Evolutionary conservation across 2,797 vertebrate species (phyloP).

Genomic region (Rhinoraja longicauda): DNA sequence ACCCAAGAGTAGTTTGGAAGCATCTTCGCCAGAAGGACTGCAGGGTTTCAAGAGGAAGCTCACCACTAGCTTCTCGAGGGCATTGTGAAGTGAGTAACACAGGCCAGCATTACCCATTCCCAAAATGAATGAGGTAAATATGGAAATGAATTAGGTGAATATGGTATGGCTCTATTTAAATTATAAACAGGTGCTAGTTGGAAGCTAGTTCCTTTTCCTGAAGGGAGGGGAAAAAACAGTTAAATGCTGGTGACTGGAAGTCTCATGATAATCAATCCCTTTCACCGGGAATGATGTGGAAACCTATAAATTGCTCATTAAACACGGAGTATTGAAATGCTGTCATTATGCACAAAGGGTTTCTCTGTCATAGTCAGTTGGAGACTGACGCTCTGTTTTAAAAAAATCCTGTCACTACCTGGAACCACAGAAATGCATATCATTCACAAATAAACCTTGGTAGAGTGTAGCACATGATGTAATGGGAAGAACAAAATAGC

Average conservation of each 20-base stretch:
- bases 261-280: not conserved
- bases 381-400: not conserved
- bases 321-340: not conserved
- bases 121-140: too few relatives aligned
- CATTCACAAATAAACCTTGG: slow-evolving; percentile 5
- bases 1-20: too few relatives aligned
- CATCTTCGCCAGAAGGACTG: too few relatives aligned
- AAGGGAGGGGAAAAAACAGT: not conserved
- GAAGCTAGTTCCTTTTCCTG: not conserved
- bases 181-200: not conserved
- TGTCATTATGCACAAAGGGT: not conserved
- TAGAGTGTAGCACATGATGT: not conserved
- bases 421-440: not conserved
- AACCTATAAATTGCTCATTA: not conserved
- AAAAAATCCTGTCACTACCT: not conserved
- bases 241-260: not conserved
- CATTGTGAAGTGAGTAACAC: too few relatives aligned
- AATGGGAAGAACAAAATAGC: not conserved
- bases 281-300: not conserved
- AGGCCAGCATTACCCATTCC: too few relatives aligned
- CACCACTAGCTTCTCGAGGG: too few relatives aligned
- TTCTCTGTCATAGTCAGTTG: not conserved
- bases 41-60: too few relatives aligned
- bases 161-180: not conserved
- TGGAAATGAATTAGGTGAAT: too few relatives aligned